These are phyloP conservation scores for Punctoribates punctum DNA, from an alignment of 2,888 invertebrate genomes.

Conservation along the genomic window DNA sequence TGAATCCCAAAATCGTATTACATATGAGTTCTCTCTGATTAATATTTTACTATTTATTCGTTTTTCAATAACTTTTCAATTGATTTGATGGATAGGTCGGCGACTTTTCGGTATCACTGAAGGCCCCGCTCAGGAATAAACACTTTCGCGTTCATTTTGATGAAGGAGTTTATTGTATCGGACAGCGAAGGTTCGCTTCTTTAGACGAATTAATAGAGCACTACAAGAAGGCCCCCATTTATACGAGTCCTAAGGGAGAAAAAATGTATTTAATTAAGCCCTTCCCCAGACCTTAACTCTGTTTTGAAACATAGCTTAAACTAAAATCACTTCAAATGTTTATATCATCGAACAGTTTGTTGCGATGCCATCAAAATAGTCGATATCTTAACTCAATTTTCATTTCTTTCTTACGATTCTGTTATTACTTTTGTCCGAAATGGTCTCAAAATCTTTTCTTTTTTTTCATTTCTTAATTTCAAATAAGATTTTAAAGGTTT, in stretches of 20 bases:
- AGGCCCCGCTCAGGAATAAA: constrained; percentile 96
- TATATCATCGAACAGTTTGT: not conserved
- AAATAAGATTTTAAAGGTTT: too few relatives aligned
- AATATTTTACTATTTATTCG: too few relatives aligned
- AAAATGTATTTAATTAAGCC: constrained; percentile 94
- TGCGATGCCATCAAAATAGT: not conserved
- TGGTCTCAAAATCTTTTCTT: too few relatives aligned
- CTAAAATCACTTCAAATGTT: constrained; percentile 5
- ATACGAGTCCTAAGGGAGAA: constrained; percentile 95
- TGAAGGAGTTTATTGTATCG: constrained; percentile 90
- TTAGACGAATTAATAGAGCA: constrained; percentile 95
- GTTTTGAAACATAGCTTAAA: not conserved
- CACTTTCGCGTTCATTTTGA: constrained; percentile 95
- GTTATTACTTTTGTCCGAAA: too few relatives aligned
- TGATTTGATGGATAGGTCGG: constrained; percentile 69
- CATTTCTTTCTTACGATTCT: too few relatives aligned
- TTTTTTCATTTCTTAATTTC: too few relatives aligned
- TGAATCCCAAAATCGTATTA: too few relatives aligned
- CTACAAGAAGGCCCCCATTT: constrained; percentile 98
- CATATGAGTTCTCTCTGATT: too few relatives aligned
- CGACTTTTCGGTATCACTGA: constrained; percentile 95
- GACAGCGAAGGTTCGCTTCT: constrained; percentile 92
- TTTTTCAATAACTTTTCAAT: not conserved
- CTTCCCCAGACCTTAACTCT: constrained; percentile 50
- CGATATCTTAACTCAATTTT: constrained; percentile 6